Conservation (phyloP, 2,888 invertebrate species). For the Acanthosepion pharaonis region DNA sequence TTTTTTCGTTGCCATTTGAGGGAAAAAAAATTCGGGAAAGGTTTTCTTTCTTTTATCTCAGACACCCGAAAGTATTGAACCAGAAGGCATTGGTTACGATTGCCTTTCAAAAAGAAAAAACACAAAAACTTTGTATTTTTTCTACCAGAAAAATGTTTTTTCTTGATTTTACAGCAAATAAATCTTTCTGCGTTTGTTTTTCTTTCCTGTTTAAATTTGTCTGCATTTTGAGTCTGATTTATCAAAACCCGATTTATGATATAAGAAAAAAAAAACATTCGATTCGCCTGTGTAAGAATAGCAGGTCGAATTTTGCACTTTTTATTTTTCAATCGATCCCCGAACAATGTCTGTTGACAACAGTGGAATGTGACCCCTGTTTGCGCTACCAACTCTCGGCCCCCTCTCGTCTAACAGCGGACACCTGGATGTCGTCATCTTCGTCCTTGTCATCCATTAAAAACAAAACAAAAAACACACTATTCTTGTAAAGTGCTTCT, state of each 20-base stretch:
- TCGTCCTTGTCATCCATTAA: background rate
- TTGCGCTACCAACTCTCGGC: background rate
- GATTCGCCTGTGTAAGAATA: background rate
- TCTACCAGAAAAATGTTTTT: no score
- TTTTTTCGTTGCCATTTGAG: no score
- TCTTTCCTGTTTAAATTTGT: background rate
- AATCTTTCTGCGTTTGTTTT: background rate
- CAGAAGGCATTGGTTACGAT: no score
- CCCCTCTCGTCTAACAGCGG: background rate
- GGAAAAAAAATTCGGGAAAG: no score
- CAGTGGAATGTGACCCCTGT: background rate
- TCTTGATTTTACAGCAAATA: no score
- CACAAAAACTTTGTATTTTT: no score
- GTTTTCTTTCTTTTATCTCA: no score
- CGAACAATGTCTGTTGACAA: background rate
- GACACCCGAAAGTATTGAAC: no score
- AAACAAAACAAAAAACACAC: background rate
- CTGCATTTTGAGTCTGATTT: background rate
- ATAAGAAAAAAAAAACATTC: background rate
- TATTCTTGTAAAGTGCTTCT: background rate
- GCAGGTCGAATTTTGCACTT: background rate
- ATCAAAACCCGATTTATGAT: background rate
- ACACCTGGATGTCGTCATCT: conserved; percentile 10
- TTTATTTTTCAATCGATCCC: background rate
- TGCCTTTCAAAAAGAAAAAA: no score